Evolutionary conservation across 2,113 vertebrate genomes (phyloP), one percentile per base, ranked within the genome.

Genomic region (Phalacrocorax brasilianus): DNA sequence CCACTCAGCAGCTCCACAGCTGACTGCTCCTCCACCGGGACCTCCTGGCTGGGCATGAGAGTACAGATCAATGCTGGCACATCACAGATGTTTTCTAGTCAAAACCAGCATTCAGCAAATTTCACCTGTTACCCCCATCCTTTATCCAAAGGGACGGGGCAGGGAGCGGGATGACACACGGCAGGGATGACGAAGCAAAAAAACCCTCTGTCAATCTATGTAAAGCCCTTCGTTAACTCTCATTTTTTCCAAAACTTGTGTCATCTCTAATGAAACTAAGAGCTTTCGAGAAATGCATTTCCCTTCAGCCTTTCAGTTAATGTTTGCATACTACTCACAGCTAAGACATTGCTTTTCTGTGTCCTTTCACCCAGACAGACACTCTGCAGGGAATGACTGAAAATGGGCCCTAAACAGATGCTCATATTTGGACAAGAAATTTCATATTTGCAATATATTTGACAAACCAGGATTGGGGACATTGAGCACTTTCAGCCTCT

Each of bases 151-250:
- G 14, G 24, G 12, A 24, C 8, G 32, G 11, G 18, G 23, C 14
- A 58, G 21, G 23, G 27, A 6, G 10, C 3, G 4, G 11, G 15
- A 26, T 2, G 2, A 22, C 27, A 45, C 28, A 44, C 0, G 0
- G 40, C 1, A 5, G 16, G 11, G 20, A 23, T 10, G 22, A 78
- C 8, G 53, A 14, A 72, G 8, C 42, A 83, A 79, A 78, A 77
- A 66, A 84, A 1, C 35, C 35, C 71, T 71, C 47, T 85, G 56
- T 79, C 56, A 85, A 33, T 65, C 42, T 66, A 40, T 55, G 40
- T 71, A 94, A 89, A 90, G n/a, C 16, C 79, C 55, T 70, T 77
- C 0, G 2, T 42, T 66, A 94, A 61, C 40, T 90, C 26, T 26
- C 14, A 14, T 38, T 85, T 66, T 42, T 96, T 28, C 30, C 38